phyloP scores from a whole-genome alignment of 2,113 vertebrate species.

The Acrocephalus arundinaceus region DNA sequence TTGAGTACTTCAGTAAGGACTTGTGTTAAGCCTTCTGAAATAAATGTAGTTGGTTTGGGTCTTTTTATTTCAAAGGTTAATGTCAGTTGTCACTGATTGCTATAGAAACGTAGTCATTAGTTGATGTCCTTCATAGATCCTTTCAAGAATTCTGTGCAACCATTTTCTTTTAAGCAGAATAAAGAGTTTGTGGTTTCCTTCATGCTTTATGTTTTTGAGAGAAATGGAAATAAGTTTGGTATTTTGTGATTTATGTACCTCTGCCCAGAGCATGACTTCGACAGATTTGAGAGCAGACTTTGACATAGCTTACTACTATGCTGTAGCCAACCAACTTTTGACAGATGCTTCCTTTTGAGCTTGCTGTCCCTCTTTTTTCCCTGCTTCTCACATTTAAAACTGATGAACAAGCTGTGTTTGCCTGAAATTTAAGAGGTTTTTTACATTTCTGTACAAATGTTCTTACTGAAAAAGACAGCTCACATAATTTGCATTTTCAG shows the following conservation, averaged over 20 bases:
- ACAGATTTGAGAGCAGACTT: slow-evolving; percentile 4
- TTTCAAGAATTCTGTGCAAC: neutral
- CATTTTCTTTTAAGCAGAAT: neutral
- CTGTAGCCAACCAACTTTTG: neutral
- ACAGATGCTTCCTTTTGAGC: neutral
- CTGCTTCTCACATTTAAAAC: neutral
- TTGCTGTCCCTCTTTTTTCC: neutral
- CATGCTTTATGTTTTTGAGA: neutral
- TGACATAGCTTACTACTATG: neutral
- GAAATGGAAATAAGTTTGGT: neutral
- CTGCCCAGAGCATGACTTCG: neutral
- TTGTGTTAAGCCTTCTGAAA: neutral
- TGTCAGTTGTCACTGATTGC: neutral
- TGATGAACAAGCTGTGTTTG: neutral
- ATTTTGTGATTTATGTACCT: neutral
- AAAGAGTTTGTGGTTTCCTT: neutral
- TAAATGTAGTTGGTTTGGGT: neutral
- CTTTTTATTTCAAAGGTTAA: neutral
- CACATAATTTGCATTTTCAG: neutral
- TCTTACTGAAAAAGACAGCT: neutral
- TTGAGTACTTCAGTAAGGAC: neutral
- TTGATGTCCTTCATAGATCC: neutral
- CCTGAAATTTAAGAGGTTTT: neutral
- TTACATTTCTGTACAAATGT: neutral
- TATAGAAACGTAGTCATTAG: neutral